These are phyloP conservation scores for Bos indicus DNA, from an alignment of 2,113 vertebrate genomes.

Conservation along the genomic window DNA sequence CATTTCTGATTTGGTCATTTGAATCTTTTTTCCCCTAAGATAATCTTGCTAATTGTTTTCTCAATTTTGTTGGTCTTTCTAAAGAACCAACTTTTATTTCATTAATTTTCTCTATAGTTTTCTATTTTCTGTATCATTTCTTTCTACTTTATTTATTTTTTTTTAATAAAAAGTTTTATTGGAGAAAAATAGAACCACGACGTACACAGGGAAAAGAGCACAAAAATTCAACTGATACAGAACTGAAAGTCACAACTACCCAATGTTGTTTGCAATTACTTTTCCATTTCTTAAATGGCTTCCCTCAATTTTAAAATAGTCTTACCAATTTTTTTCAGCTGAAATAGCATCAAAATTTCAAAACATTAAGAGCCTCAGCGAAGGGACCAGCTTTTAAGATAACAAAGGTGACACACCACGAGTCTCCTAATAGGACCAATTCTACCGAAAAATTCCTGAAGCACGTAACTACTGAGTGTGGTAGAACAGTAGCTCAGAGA, in stretches of 20 bases:
- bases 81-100: not conserved
- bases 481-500: constrained; percentile 29
- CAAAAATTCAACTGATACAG: constrained; percentile 60
- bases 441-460: constrained; percentile 7
- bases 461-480: constrained; percentile 23
- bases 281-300: constrained; percentile 58
- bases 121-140: not conserved
- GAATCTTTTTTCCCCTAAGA: not conserved
- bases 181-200: too few relatives aligned
- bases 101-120: not conserved
- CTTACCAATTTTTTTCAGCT: constrained; percentile 39
- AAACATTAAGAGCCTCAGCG: constrained; percentile 44
- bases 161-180: too few relatives aligned
- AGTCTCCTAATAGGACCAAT: constrained; percentile 37
- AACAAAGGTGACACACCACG: constrained; percentile 4
- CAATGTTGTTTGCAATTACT: constrained; percentile 18
- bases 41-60: not conserved
- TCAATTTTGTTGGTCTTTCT: not conserved
- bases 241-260: constrained; percentile 58
- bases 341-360: constrained; percentile 62
- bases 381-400: constrained; percentile 58
- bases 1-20: not conserved
- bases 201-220: too few relatives aligned
- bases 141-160: not conserved
- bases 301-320: constrained; percentile 50